Evolutionary conservation across 92 coral and sea anemone species (phyloP).

Genomic region (Nematostella vectensis): DNA sequence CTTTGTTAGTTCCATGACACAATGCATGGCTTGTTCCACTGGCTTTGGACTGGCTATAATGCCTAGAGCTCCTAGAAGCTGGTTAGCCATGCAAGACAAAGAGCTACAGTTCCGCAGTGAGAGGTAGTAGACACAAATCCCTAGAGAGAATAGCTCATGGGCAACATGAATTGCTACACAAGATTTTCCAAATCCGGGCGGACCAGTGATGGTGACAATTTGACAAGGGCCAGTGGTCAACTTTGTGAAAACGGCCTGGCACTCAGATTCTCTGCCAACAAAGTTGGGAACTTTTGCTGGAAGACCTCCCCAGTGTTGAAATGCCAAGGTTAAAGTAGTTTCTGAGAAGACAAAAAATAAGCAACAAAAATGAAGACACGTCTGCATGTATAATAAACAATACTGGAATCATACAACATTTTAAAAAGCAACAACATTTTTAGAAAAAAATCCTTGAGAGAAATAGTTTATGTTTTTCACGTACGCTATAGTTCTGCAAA

Average conservation of each 20-base stretch:
- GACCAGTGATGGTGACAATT: constrained; percentile 78
- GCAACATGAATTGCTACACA: constrained; percentile 86
- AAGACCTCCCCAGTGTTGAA: constrained; percentile 76
- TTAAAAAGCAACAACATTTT: too few species aligned
- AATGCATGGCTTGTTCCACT: constrained; percentile 66
- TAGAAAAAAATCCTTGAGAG: too few species aligned
- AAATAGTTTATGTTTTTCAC: too few species aligned
- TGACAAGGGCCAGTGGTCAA: constrained; percentile 47
- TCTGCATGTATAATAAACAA: too few species aligned
- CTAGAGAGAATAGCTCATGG: constrained; percentile 57
- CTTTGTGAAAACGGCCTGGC: constrained; percentile 50
- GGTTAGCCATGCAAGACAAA: constrained; percentile 69
- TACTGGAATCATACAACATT: too few species aligned
- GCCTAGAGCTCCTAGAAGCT: constrained; percentile 81
- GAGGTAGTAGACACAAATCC: constrained; percentile 62
- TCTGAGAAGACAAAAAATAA: constrained; percentile 19
- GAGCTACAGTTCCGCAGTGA: constrained; percentile 68
- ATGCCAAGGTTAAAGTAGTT: constrained; percentile 37
- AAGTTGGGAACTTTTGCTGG: constrained; percentile 73
- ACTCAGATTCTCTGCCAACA: constrained; percentile 78
- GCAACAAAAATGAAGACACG: neutral
- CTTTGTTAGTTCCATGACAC: constrained; percentile 35
- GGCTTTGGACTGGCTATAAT: constrained; percentile 69
- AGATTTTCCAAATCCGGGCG: constrained; percentile 97
- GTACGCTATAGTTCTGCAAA: too few species aligned